Evolutionary conservation across 2,797 vertebrate genomes (phyloP).

Genomic region (Sebastes diploproa): DNA sequence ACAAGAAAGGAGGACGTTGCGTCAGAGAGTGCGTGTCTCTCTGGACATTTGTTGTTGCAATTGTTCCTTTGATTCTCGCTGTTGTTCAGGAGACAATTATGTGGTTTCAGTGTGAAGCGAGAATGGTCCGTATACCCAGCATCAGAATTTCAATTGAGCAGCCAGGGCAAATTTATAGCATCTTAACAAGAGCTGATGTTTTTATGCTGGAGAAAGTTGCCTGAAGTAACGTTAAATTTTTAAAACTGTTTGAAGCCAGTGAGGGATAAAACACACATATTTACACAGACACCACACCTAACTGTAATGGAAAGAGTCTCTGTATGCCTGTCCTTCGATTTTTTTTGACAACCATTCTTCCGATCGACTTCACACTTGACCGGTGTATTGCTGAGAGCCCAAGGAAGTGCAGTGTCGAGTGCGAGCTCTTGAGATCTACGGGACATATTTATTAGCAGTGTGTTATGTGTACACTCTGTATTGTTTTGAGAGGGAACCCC

Average conservation of each 20-base stretch:
- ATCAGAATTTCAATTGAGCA: not conserved
- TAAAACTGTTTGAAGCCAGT: not conserved
- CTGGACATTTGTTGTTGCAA: constrained; percentile 6
- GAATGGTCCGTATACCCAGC: not conserved
- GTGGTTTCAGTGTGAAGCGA: not conserved
- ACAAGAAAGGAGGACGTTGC: not conserved
- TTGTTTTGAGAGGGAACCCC: too few relatives aligned
- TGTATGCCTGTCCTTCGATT: not conserved
- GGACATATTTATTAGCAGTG: not conserved
- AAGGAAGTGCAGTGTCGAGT: not conserved
- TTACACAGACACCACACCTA: not conserved
- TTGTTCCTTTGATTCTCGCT: constrained; percentile 8
- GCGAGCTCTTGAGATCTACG: not conserved
- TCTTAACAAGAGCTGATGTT: constrained; percentile 3
- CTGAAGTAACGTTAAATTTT: not conserved
- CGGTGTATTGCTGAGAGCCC: not conserved
- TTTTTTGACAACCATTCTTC: not conserved
- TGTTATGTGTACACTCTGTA: too few relatives aligned
- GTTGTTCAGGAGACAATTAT: not conserved
- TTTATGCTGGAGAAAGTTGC: not conserved
- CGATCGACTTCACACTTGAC: not conserved
- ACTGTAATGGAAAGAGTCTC: not conserved
- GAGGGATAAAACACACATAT: not conserved
- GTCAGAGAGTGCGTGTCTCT: not conserved
- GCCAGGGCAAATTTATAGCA: not conserved